phyloP scores from a whole-genome alignment of 1,140 invertebrate genomes.

The Dysdera silvatica region DNA sequence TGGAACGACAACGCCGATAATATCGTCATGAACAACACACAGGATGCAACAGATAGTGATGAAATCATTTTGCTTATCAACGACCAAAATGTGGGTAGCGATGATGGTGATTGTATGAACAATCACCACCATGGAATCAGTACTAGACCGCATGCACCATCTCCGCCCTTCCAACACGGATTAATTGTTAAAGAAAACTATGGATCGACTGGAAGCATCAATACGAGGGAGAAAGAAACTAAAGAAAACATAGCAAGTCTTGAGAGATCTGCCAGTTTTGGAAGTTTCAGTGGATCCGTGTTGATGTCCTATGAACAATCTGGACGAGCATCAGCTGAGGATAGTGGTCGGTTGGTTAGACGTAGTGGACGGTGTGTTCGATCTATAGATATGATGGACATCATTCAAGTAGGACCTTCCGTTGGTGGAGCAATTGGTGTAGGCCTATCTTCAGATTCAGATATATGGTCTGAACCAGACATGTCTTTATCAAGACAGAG shows the following conservation, averaged over 20 bases:
- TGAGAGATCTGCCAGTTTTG: slow-evolving; percentile 19
- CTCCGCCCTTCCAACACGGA: slow-evolving; percentile 11
- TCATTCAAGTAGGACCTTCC: slow-evolving; percentile 6
- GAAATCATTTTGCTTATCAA: slow-evolving; percentile 21
- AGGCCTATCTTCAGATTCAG: slow-evolving; percentile 18
- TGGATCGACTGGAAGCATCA: slow-evolving; percentile 12
- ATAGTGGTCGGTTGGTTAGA: slow-evolving; percentile 17
- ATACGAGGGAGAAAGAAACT: slow-evolving; percentile 18
- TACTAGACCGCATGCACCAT: not conserved
- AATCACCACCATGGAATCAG: too few species aligned
- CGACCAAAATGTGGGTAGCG: slow-evolving; percentile 11
- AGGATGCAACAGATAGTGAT: slow-evolving; percentile 25
- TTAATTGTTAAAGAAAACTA: slow-evolving; percentile 24
- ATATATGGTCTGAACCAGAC: slow-evolving; percentile 27
- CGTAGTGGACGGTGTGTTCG: slow-evolving; percentile 6
- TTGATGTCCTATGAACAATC: slow-evolving; percentile 27
- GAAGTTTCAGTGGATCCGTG: slow-evolving; percentile 24
- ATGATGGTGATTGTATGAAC: too few species aligned
- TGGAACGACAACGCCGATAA: too few species aligned
- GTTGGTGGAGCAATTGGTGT: not conserved
- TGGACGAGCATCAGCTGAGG: slow-evolving; percentile 9
- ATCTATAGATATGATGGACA: slow-evolving; percentile 27
- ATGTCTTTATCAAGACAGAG: slow-evolving; percentile 12
- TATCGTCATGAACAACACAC: too few species aligned
- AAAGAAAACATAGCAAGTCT: too few species aligned